Conservation (phyloP, 1,140 invertebrate species). For the Drosophila sechellia region DNA sequence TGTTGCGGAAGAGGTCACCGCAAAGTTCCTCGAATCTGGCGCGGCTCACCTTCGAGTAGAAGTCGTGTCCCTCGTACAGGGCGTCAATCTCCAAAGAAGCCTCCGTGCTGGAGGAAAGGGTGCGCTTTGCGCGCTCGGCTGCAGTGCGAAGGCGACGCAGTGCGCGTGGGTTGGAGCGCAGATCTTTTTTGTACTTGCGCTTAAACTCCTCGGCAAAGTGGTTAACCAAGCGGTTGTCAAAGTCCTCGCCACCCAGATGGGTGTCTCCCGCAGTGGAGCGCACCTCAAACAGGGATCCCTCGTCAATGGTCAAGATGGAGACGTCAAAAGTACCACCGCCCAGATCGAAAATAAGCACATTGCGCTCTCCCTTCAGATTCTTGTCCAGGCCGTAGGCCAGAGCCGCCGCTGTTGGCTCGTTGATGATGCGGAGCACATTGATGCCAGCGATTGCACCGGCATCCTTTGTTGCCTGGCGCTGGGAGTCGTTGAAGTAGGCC, state of each 20-base stretch:
- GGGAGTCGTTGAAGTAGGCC: conserved; percentile 88
- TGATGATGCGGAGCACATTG: conserved; percentile 89
- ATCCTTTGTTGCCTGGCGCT: conserved; percentile 88
- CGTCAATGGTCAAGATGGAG: conserved; percentile 93
- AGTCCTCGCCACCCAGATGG: conserved; percentile 92
- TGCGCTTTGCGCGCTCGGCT: conserved; percentile 89
- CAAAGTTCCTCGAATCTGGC: conserved; percentile 94
- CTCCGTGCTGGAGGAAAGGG: conserved; percentile 88
- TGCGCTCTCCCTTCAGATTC: conserved; percentile 90
- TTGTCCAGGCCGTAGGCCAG: conserved; percentile 91
- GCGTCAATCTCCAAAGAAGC: conserved; percentile 90
- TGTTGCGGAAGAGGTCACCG: conserved; percentile 90
- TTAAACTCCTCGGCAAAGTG: conserved; percentile 91
- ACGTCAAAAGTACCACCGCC: conserved; percentile 93
- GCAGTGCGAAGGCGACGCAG: conserved; percentile 91
- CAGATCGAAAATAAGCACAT: conserved; percentile 90
- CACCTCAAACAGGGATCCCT: conserved; percentile 92
- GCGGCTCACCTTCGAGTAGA: conserved; percentile 93
- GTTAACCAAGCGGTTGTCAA: conserved; percentile 92
- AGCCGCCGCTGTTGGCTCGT: conserved; percentile 90
- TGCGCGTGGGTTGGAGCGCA: conserved; percentile 90
- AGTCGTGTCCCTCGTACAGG: conserved; percentile 91
- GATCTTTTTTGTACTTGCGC: conserved; percentile 92
- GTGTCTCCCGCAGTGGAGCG: conserved; percentile 91
- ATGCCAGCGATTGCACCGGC: conserved; percentile 89